Percentiles rank a stretch among this genome's conserved stretches.
Evolutionary conservation across 2,113 vertebrate species (phyloP).

Genomic region (Stomatorhinus ivindoensis): DNA sequence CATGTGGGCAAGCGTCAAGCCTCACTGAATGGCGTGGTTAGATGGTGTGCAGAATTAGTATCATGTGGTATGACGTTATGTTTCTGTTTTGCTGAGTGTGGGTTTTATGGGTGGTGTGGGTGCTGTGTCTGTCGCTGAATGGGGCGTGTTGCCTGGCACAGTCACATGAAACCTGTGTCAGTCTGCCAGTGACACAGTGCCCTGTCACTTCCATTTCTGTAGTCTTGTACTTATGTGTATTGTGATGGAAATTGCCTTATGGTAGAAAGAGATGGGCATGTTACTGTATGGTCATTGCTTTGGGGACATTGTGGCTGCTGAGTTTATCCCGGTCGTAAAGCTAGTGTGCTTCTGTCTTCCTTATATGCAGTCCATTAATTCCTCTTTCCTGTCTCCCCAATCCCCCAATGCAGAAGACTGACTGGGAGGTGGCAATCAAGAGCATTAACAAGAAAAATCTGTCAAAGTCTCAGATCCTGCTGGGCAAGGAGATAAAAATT

Average conservation of each 20-base stretch:
- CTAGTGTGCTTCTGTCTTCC: background rate
- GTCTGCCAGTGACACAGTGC: background rate
- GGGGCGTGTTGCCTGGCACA: background rate
- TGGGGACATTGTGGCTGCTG: background rate
- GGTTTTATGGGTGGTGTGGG: background rate
- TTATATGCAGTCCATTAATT: background rate
- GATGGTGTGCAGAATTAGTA: background rate
- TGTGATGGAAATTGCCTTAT: background rate
- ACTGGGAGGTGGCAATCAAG: conserved; percentile 98
- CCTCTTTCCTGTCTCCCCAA: background rate
- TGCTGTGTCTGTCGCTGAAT: background rate
- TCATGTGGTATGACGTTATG: background rate
- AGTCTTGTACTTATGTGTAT: background rate
- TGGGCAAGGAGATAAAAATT: conserved; percentile 99
- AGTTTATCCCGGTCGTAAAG: background rate
- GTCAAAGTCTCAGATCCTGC: conserved; percentile 94
- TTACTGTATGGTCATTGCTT: background rate
- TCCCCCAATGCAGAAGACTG: conserved; percentile 69
- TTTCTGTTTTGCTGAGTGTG: conserved; percentile 9
- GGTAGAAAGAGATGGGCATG: background rate
- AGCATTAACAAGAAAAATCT: conserved; percentile 98
- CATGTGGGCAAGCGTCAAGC: background rate
- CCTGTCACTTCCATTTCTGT: background rate
- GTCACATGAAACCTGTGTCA: background rate
- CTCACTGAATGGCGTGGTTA: background rate